These are phyloP conservation scores for Manacus vitellinus DNA, from an alignment of 2,113 vertebrate species.

Conservation along the genomic window DNA sequence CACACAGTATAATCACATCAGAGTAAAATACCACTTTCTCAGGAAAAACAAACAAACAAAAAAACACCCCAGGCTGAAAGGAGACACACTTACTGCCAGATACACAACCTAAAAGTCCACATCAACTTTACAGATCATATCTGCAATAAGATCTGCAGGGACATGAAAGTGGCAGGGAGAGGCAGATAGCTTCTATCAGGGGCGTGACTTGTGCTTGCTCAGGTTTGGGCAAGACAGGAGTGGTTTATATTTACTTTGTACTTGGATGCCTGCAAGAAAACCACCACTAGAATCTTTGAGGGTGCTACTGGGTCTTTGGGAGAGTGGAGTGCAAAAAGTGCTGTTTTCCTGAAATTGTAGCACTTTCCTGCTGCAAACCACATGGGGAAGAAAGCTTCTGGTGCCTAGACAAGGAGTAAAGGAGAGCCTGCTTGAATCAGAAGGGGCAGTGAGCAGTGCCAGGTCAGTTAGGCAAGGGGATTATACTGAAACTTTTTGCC, in stretches of 20 bases:
- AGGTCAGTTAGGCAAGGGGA: not conserved
- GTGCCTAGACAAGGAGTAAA: not conserved
- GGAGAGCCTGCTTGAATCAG: not conserved
- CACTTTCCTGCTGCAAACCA: not conserved
- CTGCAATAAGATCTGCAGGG: not conserved
- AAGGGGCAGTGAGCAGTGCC: not conserved
- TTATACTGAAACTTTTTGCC: not conserved
- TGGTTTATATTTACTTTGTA: not conserved
- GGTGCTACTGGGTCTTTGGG: not conserved
- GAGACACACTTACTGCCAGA: not conserved
- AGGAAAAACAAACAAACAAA: not conserved
- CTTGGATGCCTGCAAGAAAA: not conserved
- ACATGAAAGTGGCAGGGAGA: not conserved
- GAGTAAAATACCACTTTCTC: not conserved
- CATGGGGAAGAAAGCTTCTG: not conserved
- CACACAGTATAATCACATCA: not conserved
- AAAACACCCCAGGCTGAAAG: not conserved
- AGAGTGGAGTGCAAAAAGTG: not conserved
- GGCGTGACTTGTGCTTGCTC: not conserved
- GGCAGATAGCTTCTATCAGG: not conserved
- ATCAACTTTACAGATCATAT: not conserved
- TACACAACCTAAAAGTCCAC: not conserved
- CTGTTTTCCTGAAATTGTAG: not conserved
- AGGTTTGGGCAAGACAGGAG: not conserved
- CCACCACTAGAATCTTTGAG: not conserved